Evolutionary conservation across 2,797 vertebrate genomes (phyloP), one percentile per base, ranked within the genome.

Genomic region (Babyrousa celebensis): DNA sequence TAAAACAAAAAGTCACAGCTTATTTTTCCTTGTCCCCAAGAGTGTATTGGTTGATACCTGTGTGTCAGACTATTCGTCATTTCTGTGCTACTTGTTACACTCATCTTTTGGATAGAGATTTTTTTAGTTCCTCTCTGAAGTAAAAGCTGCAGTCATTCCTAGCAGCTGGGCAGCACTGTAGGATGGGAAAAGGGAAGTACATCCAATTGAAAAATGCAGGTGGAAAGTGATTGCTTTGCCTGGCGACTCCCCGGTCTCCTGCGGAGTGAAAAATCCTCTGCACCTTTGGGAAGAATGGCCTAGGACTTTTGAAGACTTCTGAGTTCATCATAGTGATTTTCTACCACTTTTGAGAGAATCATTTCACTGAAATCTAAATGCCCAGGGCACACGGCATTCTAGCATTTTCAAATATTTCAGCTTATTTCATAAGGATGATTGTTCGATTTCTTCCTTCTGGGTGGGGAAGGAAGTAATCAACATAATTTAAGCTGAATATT

Each of bases 341-440:
- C 82, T 0, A 9, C 52, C 7, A 23, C 18, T 82, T 91, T 86
- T 95, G 54, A 79, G 21, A 94, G 62, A 91, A 88, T 65, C 12
- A 62, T 90, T 86, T 94, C 52, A 40, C 82, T 84, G 74, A 80
- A 93, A 97, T 87, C n/a, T 63, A 91, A 90, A 88, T 94, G 54
- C 20, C 56, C 6, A 10, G 62, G 48, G n/a, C 17, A 75, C 14
- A 8, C n/a, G 1, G 0, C 23, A 91, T 85, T 80, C 20, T 85
- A 27, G 32, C 77, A 77, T 88, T 94, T 97, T 83, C 21, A 85
- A 88, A 84, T 74, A 70, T 95, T 90, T 96, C 78, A 15, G 27
- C 15, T 40, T 87, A 54, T 75, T 95, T 77, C 80, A 54, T n/a
- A 63, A 96, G 11, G 43, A 48, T 71, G 29, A 1, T 23, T 78